These are phyloP conservation scores for Argentina silus DNA, from an alignment of 2,797 vertebrate species.

Conservation along the genomic window DNA sequence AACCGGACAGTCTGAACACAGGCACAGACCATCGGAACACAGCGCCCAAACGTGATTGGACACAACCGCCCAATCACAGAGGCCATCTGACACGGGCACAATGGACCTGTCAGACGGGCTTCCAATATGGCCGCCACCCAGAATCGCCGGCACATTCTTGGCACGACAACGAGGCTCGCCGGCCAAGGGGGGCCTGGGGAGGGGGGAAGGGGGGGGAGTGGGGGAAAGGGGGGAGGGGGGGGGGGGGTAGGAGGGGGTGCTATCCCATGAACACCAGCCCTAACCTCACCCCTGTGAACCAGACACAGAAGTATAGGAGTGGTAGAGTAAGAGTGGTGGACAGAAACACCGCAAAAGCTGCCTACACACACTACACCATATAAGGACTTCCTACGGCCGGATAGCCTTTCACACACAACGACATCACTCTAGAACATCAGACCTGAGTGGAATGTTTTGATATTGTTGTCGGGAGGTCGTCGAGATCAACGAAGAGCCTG, in stretches of 20 bases:
- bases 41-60: conserved; percentile 79
- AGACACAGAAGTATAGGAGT: too few species aligned
- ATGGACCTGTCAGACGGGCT: conserved; percentile 85
- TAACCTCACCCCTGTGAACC: too few species aligned
- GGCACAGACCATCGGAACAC: conserved; percentile 75
- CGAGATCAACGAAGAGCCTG: too few species aligned
- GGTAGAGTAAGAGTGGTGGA: too few species aligned
- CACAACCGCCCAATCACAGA: conserved; percentile 81
- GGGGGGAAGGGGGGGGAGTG: conserved; percentile 64
- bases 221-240: conserved; percentile 18
- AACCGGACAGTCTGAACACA: conserved; percentile 68
- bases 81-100: conserved; percentile 82
- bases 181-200: conserved; percentile 76
- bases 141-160: conserved; percentile 82
- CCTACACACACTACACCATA: too few species aligned
- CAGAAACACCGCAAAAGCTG: too few species aligned
- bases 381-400: too few species aligned
- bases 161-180: conserved; percentile 72
- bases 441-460: too few species aligned
- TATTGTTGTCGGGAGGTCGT: too few species aligned
- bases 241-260: conserved; percentile 21
- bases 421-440: too few species aligned
- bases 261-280: conserved; percentile 62
- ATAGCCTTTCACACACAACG: too few species aligned
- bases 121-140: conserved; percentile 84